Conservation (phyloP, 2,888 invertebrate genomes). For the Pherbina coryleti region DNA sequence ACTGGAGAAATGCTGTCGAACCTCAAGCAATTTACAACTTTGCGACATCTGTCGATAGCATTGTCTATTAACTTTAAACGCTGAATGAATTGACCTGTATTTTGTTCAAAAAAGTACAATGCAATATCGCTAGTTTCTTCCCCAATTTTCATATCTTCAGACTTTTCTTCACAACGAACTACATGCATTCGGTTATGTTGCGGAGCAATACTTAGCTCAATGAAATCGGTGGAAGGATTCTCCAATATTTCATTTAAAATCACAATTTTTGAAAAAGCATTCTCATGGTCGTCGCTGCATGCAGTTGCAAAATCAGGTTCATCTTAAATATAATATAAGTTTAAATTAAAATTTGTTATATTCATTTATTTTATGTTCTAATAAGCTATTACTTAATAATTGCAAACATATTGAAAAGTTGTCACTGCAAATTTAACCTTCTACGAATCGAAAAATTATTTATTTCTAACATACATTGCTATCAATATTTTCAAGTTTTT, state of each 20-base stretch:
- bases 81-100: slow-evolving; percentile 47
- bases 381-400: too few relatives aligned
- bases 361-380: background rate
- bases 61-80: slow-evolving; percentile 54
- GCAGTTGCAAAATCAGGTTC: background rate
- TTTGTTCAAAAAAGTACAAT: slow-evolving; percentile 55
- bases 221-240: slow-evolving; percentile 60
- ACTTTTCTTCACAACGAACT: slow-evolving; percentile 45
- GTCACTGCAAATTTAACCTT: too few relatives aligned
- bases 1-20: slow-evolving; percentile 39
- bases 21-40: slow-evolving; percentile 50
- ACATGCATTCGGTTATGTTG: slow-evolving; percentile 3
- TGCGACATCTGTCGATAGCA: slow-evolving; percentile 54
- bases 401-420: too few relatives aligned
- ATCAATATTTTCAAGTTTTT: too few relatives aligned
- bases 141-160: slow-evolving; percentile 19
- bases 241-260: slow-evolving; percentile 61
- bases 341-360: background rate
- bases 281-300: slow-evolving; percentile 20
- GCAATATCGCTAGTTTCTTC: slow-evolving; percentile 25
- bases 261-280: slow-evolving; percentile 51
- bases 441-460: too few relatives aligned
- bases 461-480: too few relatives aligned
- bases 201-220: slow-evolving; percentile 53
- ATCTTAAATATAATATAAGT: background rate